phyloP scores from a whole-genome alignment of 2,888 invertebrate genomes.

The Lochmaea crataegi region DNA sequence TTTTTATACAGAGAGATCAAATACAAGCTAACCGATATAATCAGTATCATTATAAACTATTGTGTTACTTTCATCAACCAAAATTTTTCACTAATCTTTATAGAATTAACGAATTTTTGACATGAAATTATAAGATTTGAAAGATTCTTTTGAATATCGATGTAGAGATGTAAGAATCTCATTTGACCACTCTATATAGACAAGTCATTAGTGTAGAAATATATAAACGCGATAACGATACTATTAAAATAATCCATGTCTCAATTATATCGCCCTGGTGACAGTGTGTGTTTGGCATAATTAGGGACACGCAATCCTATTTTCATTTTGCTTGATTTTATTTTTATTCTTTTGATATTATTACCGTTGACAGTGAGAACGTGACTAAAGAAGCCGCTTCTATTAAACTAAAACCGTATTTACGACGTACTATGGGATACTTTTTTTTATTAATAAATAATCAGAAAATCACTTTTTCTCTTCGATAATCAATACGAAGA shows the following conservation, averaged over 20 bases:
- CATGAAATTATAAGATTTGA: too few species aligned
- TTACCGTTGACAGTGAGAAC: slow-evolving; percentile 5
- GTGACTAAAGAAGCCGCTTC: not conserved
- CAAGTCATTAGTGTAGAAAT: slow-evolving; percentile 41
- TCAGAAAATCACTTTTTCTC: too few species aligned
- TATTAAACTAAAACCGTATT: not conserved
- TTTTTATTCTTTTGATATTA: slow-evolving; percentile 28
- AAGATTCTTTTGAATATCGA: not conserved
- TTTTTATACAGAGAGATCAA: slow-evolving; percentile 18
- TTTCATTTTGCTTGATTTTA: slow-evolving; percentile 39
- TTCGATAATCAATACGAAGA: too few species aligned
- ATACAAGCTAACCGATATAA: not conserved
- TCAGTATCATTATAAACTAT: too few species aligned
- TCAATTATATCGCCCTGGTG: slow-evolving; percentile 48
- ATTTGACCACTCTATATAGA: slow-evolving; percentile 18
- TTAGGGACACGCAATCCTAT: slow-evolving; percentile 50
- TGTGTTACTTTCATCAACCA: not conserved
- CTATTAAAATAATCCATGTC: slow-evolving; percentile 47
- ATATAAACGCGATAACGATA: slow-evolving; percentile 41
- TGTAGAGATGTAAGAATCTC: not conserved
- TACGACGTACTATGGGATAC: not conserved
- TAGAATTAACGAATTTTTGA: too few species aligned
- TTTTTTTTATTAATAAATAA: not conserved
- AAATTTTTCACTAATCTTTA: too few species aligned
- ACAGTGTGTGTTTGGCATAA: slow-evolving; percentile 49